Evolutionary conservation across 2,888 invertebrate genomes (phyloP).

Genomic region (Diabrotica balteata): DNA sequence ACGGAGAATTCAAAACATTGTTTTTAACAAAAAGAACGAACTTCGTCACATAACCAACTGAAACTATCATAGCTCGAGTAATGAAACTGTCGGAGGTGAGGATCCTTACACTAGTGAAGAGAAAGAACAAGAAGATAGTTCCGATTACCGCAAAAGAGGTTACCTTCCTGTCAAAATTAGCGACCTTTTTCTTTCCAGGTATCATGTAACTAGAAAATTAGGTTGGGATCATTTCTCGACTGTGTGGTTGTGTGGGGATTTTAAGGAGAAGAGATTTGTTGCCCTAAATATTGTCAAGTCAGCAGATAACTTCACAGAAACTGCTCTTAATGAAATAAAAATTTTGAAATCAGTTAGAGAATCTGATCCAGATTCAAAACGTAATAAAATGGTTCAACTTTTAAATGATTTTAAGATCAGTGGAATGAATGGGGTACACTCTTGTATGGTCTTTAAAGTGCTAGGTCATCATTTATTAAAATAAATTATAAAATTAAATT

Average conservation of each 20-base stretch:
- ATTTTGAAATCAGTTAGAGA: conserved; percentile 94
- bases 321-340: conserved; percentile 98
- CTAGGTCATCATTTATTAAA: conserved; percentile 97
- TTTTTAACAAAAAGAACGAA: too few relatives aligned
- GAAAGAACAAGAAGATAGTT: conserved; percentile 97
- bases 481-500: conserved; percentile 97
- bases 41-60: too few relatives aligned
- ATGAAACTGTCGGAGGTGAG: conserved; percentile 78
- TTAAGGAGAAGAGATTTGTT: too few relatives aligned
- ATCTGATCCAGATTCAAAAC: conserved; percentile 90
- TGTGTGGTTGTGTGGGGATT: too few relatives aligned
- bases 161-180: conserved; percentile 99
- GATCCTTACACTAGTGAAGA: conserved; percentile 85
- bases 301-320: conserved; percentile 98
- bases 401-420: conserved; percentile 98
- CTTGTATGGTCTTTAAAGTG: conserved; percentile 99
- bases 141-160: conserved; percentile 97
- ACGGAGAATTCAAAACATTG: too few relatives aligned
- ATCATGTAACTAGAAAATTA: conserved; percentile 95
- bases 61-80: conserved; percentile 82
- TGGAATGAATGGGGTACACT: conserved; percentile 97
- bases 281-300: too few relatives aligned
- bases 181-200: conserved; percentile 89
- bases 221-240: too few relatives aligned
- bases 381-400: conserved; percentile 96